Evolutionary conservation across 1,140 invertebrate species (phyloP), one percentile per base, ranked within the genome.

Genomic region (Aphidius ervi): DNA sequence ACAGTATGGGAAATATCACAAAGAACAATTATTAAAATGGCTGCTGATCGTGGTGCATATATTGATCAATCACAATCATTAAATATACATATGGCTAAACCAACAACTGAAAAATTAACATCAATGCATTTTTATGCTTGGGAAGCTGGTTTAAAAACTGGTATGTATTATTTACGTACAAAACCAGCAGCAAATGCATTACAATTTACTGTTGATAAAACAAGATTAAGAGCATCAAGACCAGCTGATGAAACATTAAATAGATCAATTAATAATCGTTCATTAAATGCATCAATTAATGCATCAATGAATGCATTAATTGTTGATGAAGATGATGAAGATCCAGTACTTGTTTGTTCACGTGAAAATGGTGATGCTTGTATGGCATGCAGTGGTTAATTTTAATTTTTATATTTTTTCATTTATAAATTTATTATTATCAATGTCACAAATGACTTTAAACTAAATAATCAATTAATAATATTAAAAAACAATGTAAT

Each of bases 311-410:
- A 31, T 31, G 23, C 23, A 31, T 31, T 31, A 1, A 31, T 31
- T 0, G 23, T 31, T 31, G 52, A 58, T 8, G 55, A 66, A 76
- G 50, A 77, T 46, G 85, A 88, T 50, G 78, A 86, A 49, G 90
- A 90, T 5, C 85, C 88, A 23, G 86, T 95, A 73, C 63, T 74
- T 3, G 85, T 87, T 42, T 98, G 95, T 72, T 95, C 94, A 0
- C 81, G 95, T 6, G 83, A 91, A 71, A 97, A 98, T 75, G 92
- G 90, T 71, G 95, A 96, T 60, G 91, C 87, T n/a, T 98, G 95
- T 74, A 72, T 94, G 43, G 87, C 88, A 74, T 93, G 90, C 70
- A 88, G 89, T 62, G 88, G 86, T 6, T 88, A 81, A 70, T 37
- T 31, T 31, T 3, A 0, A 31, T 31, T 31, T 31, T 3, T 31